Evolutionary conservation across 2,888 invertebrate species (phyloP), one percentile per base, ranked within the genome.

Genomic region (Drosophila pseudotakahashii): DNA sequence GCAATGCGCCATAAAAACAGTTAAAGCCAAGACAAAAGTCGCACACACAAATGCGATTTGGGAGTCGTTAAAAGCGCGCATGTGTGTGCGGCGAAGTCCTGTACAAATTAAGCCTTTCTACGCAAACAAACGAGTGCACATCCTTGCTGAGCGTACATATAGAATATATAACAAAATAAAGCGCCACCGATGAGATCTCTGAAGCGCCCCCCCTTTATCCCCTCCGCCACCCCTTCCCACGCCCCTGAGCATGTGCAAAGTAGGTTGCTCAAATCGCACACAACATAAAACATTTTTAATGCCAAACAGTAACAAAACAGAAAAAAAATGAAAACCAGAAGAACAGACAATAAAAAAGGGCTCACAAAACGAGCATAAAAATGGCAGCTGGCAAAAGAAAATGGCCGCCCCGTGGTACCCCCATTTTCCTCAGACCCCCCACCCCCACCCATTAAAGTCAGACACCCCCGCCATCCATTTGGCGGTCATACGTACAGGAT

Each of bases 261-360:
- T 84, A 84, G 88, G 88, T 87, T 89, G 89, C 66, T 76, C 89
- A 85, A 85, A 89, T 89, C 85, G 89, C 85, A 78, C 88, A 87
- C 89, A 88, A 88, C 89, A 85, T 85, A 85, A 85, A 85, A 85
- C 85, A 85, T 85, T 85, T 85, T 85, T 89, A 84, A 84, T 84
- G 84, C 84, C 84, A 83, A 67, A 75, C 75, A 79, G 79, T 77
- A 78, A 69, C 63, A 76, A 48, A 58, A 54, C 30, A 7, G 7
- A 62, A 42, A 67, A 50, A 54, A 44, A 39, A 32, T 47, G 41
- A 63, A 74, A 55, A 48, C 37, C 39, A 55, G 47, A 66, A 71
- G 79, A 68, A 69, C 74, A 63, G 68, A 68, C 64, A 62, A 66
- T 68, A 66, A 66, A 66, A 66, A 58, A 63, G 26, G 50, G 61